Percentiles rank a stretch among this genome's conserved stretches.
phyloP scores from a whole-genome alignment of 30 jellyfish, hydroid and myxozoan genomes.

The Turritopsis dohrnii region DNA sequence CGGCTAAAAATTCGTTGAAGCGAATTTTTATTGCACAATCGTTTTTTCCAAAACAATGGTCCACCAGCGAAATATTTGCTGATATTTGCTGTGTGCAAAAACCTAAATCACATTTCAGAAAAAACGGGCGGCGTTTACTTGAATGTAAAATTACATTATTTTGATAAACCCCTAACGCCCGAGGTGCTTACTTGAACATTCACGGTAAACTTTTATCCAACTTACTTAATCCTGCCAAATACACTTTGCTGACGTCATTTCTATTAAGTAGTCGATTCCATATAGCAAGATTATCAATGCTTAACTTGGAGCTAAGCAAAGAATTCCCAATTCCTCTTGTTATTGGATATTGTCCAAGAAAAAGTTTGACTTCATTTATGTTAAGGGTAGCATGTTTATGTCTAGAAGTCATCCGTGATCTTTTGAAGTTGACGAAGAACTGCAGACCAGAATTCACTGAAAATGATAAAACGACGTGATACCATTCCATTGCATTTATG shows the following conservation, averaged over 20 bases:
- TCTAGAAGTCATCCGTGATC: background rate
- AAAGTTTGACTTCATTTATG: background rate
- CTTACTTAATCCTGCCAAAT: background rate
- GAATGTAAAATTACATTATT: no score
- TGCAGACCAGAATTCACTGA: background rate
- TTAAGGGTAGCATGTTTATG: background rate
- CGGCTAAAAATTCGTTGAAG: no score
- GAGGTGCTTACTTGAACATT: no score
- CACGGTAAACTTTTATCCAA: background rate
- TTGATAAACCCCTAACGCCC: no score
- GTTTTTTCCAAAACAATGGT: no score
- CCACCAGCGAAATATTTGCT: no score
- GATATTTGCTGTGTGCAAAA: no score
- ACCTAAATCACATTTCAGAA: no score
- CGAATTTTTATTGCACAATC: no score
- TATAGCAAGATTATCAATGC: background rate
- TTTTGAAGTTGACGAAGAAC: background rate
- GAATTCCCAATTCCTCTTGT: background rate
- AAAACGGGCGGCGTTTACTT: no score
- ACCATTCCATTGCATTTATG: background rate
- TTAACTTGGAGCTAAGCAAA: background rate
- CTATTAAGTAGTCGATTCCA: background rate
- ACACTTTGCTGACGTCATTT: background rate
- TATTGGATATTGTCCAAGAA: background rate
- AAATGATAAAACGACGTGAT: background rate